Base-by-base conservation (phyloP, 1,140 invertebrate genomes). In the Eriosoma lanigerum region DNA sequence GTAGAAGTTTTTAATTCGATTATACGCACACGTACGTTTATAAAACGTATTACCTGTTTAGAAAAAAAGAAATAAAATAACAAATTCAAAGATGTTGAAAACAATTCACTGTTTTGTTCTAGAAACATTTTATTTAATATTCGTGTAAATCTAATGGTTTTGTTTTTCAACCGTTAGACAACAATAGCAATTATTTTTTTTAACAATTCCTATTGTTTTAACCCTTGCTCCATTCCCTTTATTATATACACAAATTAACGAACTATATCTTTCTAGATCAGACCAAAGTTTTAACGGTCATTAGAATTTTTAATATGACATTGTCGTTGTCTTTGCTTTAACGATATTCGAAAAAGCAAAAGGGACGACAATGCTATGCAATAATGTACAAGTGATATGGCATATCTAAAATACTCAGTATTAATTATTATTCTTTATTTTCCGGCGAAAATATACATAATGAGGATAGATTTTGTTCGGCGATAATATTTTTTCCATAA, bases 281-380 rank as follows among this genome's bases (percentile, higher is more conserved):
- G 62, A 29, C 48, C 21, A 21, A 0, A 8, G 44, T 68, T 68
- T 48, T 21, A 15, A 68, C n/a, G n/a, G 48, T 64, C 29, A 64
- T 64, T 64, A 64, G n/a, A 29, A 38, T 68, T 68, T 48, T 68
- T 68, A 46, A 68, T 68, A 48, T 9, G 8, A 13, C 21, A 46
- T 17, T 48, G 38, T 48, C 48, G 6, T 15, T 17, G 10, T 32
- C 8, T 3, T 38, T 38, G n/a, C 6, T 48, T 10, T 48, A 68
- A 68, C 32, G 19, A 38, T 44, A 64, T 64, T 64, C 62, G 38
- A 38, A 13, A n/a, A n/a, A n/a, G n/a, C n/a, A n/a, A n/a, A 44
- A 44, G 62, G 32, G 32, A 44, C 21, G 44, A 12, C 38, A 12
- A 10, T 38, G 8, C 3, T 46, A 13, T 38, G 8, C 3, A 24